A percentile compares a stretch with the other conserved stretches of the same genome.
Evolutionary conservation across 2,797 vertebrate genomes (phyloP).

Genomic region (Macropus fuliginosus): DNA sequence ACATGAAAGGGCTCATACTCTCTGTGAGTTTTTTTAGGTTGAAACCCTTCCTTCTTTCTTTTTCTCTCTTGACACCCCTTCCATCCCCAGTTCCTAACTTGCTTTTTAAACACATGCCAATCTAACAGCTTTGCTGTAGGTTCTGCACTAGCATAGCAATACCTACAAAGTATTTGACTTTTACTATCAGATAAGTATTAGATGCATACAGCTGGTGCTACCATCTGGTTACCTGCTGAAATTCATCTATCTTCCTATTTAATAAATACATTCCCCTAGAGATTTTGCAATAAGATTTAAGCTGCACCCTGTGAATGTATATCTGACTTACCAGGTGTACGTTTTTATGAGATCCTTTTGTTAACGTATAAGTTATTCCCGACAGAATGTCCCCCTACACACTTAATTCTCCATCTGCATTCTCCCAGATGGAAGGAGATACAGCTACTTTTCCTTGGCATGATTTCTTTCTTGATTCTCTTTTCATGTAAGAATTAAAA

Average conservation of each 20-base stretch:
- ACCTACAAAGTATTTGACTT: conserved; percentile 74
- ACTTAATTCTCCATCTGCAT: conserved; percentile 48
- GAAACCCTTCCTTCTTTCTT: conserved; percentile 54
- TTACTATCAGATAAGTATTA: conserved; percentile 66
- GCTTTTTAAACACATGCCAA: conserved; percentile 65
- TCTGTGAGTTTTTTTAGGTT: conserved; percentile 61
- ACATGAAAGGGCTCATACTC: conserved; percentile 65
- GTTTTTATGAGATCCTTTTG: conserved; percentile 69
- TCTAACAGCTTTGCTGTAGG: conserved; percentile 74
- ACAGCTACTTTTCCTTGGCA: conserved; percentile 70
- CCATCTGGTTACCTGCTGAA: conserved; percentile 69
- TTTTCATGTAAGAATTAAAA: conserved; percentile 80
- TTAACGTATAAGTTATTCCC: conserved; percentile 59
- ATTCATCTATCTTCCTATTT: conserved; percentile 66
- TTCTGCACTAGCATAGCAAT: conserved; percentile 50
- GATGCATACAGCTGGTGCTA: conserved; percentile 60
- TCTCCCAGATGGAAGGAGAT: conserved; percentile 71
- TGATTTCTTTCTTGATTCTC: conserved; percentile 73
- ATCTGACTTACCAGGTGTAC: conserved; percentile 53
- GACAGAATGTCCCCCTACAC: conserved; percentile 50
- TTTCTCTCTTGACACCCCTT: conserved; percentile 45
- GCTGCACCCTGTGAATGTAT: conserved; percentile 64
- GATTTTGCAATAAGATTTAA: conserved; percentile 67
- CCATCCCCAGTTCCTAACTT: conserved; percentile 56
- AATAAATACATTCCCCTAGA: conserved; percentile 64